phyloP scores from a whole-genome alignment of 2,113 vertebrate genomes.

The Pipa parva region DNA sequence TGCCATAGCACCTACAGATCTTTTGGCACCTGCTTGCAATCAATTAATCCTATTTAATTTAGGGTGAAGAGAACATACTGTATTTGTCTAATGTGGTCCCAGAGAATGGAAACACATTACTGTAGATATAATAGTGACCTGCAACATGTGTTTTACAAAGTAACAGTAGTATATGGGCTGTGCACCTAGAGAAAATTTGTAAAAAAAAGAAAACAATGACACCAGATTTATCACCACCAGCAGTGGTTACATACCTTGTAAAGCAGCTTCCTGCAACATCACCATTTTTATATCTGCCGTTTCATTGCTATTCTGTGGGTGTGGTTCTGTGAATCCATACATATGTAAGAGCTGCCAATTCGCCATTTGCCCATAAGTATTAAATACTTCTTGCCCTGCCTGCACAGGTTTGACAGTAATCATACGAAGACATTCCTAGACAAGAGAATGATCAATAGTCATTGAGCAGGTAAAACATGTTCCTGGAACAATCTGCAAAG shows the following conservation, averaged over 20 bases:
- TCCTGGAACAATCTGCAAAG: too few species aligned
- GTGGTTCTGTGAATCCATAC: constrained; percentile 85
- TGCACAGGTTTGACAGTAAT: constrained; percentile 65
- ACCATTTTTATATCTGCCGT: constrained; percentile 78
- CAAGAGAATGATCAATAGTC: not conserved
- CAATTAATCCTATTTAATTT: too few species aligned
- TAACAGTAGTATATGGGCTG: constrained; percentile 52
- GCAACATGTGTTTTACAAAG: too few species aligned
- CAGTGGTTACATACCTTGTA: constrained; percentile 71
- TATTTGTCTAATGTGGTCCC: too few species aligned
- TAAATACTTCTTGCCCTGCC: constrained; percentile 85
- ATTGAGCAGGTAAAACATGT: too few species aligned
- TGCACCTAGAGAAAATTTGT: constrained; percentile 61
- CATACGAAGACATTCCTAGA: constrained; percentile 81
- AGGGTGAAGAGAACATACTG: too few species aligned
- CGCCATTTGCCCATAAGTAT: constrained; percentile 90
- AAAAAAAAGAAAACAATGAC: too few species aligned
- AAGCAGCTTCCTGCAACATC: constrained; percentile 66
- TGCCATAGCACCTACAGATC: too few species aligned
- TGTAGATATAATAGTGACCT: too few species aligned
- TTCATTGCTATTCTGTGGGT: constrained; percentile 76
- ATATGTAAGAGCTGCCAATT: constrained; percentile 97
- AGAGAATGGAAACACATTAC: too few species aligned
- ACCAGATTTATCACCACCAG: too few species aligned
- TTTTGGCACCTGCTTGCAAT: too few species aligned